These are phyloP conservation scores for Paracentrotus lividus DNA, from an alignment of 53 echinoderm and acorn worm species.

Conservation along the genomic window DNA sequence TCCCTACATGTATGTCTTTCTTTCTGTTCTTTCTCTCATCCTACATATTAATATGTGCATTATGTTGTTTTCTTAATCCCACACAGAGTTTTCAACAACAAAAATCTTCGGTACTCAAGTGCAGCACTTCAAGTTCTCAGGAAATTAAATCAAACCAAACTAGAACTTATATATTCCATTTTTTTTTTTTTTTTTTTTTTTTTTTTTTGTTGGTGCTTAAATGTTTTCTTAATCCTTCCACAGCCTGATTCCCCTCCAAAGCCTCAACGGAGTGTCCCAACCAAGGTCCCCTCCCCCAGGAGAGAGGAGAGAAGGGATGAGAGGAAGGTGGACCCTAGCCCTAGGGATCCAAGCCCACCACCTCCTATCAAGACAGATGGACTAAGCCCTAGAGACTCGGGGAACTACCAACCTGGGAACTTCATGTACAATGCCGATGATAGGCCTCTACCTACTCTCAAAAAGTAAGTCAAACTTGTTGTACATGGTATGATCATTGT, in stretches of 20 bases:
- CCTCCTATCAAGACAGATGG: not conserved
- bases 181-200: too few species aligned
- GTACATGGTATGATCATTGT: too few species aligned
- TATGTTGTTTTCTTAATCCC: too few species aligned
- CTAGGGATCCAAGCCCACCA: not conserved
- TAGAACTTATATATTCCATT: too few species aligned
- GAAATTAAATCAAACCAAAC: too few species aligned
- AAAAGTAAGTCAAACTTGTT: slow-evolving; percentile 93
- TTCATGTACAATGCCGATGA: slow-evolving; percentile 79
- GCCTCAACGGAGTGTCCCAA: not conserved
- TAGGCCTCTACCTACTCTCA: slow-evolving; percentile 89
- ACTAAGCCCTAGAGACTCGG: slow-evolving; percentile 35
- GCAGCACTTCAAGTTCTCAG: too few species aligned
- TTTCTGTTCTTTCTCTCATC: not conserved
- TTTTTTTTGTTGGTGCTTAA: too few species aligned
- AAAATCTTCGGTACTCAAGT: too few species aligned
- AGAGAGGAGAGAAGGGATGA: slow-evolving; percentile 1
- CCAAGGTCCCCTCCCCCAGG: not conserved
- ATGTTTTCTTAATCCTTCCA: not conserved
- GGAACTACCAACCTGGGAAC: not conserved
- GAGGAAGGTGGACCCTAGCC: slow-evolving; percentile 6
- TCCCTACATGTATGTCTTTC: not conserved
- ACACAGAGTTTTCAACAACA: too few species aligned
- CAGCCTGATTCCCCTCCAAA: slow-evolving; percentile 16
- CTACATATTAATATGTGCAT: too few species aligned